Percentiles rank a stretch among this genome's conserved stretches.
Conservation (phyloP, 2,888 invertebrate species). For the Phyllotreta cruciferae region DNA sequence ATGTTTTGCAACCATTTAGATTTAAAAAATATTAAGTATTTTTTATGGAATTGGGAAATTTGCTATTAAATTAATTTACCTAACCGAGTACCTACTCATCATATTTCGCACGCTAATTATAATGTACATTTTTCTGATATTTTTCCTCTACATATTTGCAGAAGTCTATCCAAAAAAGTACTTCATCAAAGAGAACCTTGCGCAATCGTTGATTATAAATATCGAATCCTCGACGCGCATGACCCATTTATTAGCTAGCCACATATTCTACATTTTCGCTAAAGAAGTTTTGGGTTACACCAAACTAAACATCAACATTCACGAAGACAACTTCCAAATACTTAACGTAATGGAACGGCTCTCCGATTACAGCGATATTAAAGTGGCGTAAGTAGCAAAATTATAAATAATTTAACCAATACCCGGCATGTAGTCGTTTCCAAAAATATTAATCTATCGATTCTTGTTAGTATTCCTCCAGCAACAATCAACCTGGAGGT, state of each 20-base stretch:
- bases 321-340: conserved; percentile 60
- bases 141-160: conserved; percentile 47
- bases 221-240: conserved; percentile 65
- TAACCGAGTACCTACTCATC: no score
- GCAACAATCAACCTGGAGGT: conserved; percentile 74
- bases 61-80: no score
- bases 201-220: conserved; percentile 58
- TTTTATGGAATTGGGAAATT: no score
- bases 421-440: neutral
- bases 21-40: no score
- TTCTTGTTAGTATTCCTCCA: conserved; percentile 56
- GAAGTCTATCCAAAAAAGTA: conserved; percentile 63
- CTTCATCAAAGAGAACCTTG: conserved; percentile 53
- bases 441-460: neutral
- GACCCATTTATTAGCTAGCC: conserved; percentile 65
- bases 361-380: conserved; percentile 32
- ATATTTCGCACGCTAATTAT: no score
- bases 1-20: no score
- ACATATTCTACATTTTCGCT: conserved; percentile 67
- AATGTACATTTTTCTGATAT: neutral
- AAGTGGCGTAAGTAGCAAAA: conserved; percentile 32
- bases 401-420: no score
- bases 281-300: conserved; percentile 62
- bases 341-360: conserved; percentile 55
- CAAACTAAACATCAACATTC: conserved; percentile 57